These are phyloP conservation scores for Chrysochloris asiatica DNA, from an alignment of 2,113 vertebrate species.

Conservation along the genomic window DNA sequence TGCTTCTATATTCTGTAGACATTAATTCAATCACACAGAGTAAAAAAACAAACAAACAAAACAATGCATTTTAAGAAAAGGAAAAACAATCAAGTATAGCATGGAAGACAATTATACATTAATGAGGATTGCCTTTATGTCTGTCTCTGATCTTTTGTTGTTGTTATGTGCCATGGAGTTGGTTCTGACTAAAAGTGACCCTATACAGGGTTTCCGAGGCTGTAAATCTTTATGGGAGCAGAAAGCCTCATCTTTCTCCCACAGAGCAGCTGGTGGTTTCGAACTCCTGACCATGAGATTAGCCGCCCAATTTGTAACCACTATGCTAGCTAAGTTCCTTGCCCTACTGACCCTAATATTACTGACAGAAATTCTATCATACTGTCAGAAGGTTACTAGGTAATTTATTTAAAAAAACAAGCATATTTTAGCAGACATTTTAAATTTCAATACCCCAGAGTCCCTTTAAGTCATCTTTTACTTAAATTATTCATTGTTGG, in stretches of 20 bases:
- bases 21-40: not conserved
- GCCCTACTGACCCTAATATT: constrained; percentile 3
- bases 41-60: constrained; percentile 2
- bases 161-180: too few relatives aligned
- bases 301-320: too few relatives aligned
- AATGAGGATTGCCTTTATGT: not conserved
- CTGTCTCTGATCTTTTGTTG: constrained; percentile 48
- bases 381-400: not conserved
- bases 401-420: not conserved
- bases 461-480: constrained; percentile 38
- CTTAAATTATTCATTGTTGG: constrained; percentile 23
- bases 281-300: too few relatives aligned
- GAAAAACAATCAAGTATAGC: not conserved
- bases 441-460: constrained; percentile 30
- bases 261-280: too few relatives aligned
- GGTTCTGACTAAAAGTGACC: too few relatives aligned
- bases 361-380: not conserved
- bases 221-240: too few relatives aligned
- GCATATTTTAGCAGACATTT: constrained; percentile 2
- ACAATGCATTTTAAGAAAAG: not conserved
- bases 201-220: too few relatives aligned
- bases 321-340: too few relatives aligned
- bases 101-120: not conserved
- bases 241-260: too few relatives aligned
- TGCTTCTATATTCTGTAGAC: not conserved